These are phyloP conservation scores for Athalia rosae DNA, from an alignment of 2,888 invertebrate genomes.

Conservation along the genomic window DNA sequence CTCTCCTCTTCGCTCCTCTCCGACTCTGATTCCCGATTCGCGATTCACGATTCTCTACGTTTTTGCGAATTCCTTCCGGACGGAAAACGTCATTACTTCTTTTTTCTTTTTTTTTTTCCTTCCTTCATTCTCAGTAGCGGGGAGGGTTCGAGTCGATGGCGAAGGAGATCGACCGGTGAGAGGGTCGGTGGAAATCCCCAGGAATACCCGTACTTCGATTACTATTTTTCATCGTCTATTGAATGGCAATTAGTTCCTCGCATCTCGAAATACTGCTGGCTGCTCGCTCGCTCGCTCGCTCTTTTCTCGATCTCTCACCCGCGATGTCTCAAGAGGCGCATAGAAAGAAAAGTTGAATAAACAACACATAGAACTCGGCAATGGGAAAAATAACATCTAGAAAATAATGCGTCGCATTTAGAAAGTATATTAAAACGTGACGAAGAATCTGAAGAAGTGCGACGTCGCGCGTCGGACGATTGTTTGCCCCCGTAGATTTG, in stretches of 20 bases:
- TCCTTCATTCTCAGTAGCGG: not conserved
- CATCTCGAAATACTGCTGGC: not conserved
- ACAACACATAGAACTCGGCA: no score
- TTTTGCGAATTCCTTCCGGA: constrained; percentile 17
- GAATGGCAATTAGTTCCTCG: constrained; percentile 22
- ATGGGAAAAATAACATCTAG: not conserved
- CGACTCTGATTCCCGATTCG: not conserved
- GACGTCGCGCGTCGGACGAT: no score
- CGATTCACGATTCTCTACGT: not conserved
- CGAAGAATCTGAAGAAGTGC: constrained; percentile 10
- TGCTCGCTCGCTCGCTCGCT: no score
- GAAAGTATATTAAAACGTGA: no score
- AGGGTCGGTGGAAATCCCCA: not conserved
- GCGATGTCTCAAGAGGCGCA: no score
- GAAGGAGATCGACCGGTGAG: not conserved
- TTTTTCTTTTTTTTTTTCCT: not conserved
- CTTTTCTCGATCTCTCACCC: no score
- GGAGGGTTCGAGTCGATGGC: not conserved
- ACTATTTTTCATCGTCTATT: constrained; percentile 34
- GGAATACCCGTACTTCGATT: constrained; percentile 3
- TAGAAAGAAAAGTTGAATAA: not conserved
- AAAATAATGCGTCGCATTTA: not conserved
- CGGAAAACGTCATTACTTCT: constrained; percentile 30
- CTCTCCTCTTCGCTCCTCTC: not conserved
- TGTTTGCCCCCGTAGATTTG: no score